Percentiles rank a stretch among this genome's conserved stretches.
Conservation (phyloP, 2,797 vertebrate genomes). For the Euphonia xanthogaster region DNA sequence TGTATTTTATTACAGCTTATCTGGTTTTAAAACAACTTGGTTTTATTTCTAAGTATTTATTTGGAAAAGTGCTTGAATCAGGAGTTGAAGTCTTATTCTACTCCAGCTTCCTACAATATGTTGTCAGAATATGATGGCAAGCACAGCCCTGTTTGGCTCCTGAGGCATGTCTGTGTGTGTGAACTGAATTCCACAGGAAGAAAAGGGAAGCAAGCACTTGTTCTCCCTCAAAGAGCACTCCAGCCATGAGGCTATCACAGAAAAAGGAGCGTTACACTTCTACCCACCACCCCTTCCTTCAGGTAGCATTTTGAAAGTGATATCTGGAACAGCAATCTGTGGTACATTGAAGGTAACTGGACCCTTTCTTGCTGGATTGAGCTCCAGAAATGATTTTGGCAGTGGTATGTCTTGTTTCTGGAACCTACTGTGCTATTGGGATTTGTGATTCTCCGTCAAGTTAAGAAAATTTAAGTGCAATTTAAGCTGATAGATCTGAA, state of each 20-base stretch:
- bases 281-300: accelerated
- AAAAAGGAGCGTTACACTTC: neutral
- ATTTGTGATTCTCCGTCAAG: neutral
- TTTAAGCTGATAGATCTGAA: neutral
- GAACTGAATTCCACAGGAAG: neutral
- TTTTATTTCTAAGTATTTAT: neutral
- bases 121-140: neutral
- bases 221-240: accelerated
- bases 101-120: neutral
- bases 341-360: neutral
- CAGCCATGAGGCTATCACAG: accelerated
- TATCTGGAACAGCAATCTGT: neutral
- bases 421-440: neutral
- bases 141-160: neutral
- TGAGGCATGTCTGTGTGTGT: neutral
- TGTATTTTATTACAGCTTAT: neutral
- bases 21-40: neutral
- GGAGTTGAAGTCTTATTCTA: neutral
- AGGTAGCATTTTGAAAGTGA: neutral
- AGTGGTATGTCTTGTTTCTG: neutral
- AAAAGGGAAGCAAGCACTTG: neutral
- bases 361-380: neutral
- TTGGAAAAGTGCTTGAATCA: neutral
- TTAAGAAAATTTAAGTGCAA: neutral
- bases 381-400: neutral